Evolutionary conservation across 2,797 vertebrate genomes (phyloP), one percentile per base, ranked within the genome.

Genomic region (Poecile montanus): DNA sequence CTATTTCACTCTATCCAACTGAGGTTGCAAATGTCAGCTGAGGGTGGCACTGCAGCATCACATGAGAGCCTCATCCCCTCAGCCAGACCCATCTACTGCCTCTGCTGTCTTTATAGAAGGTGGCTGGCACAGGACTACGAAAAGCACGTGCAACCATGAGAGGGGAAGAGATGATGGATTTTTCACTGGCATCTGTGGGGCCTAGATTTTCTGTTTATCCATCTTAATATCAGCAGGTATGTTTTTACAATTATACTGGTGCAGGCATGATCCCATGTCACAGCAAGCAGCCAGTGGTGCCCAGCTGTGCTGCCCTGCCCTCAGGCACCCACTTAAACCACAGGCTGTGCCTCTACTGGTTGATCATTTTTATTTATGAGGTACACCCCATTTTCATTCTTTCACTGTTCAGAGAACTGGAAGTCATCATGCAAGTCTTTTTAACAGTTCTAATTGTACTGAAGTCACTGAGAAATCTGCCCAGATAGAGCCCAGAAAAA

Each of bases 1-100:
- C 30, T 21, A 0, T 50, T 66, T 72, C 16, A 13, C 7, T 51
- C 45, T 36, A 0, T 38, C 34, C 42, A n/a, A 7, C 22, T 51
- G 84, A 44, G 7, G 19, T 70, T 78, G 54, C 1, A 0, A 45
- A 20, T 61, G 67, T 70, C 90, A 91, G 77, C 85, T 89, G 91
- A 66, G 91, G 90, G 90, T 94, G 86, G 93, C 82, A 86, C 90
- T 91, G 80, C 56, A 79, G 84, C 80, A 63, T 44, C 65, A 23
- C 86, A 42, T 88, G 83, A 96, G 51, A 45, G 63, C 53, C n/a
- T 51, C 38, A 26, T 48, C 21, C 40, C n/a, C n/a, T 57, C 40
- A 32, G 30, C 44, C 66, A 53, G 44, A 47, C 21, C 66, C 29
- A 1, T 0, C 4, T 5, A 3, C 45, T n/a, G 3, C 20, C 38